Conservation (phyloP, 1,140 invertebrate species). For the Brachionus sp. region DNA sequence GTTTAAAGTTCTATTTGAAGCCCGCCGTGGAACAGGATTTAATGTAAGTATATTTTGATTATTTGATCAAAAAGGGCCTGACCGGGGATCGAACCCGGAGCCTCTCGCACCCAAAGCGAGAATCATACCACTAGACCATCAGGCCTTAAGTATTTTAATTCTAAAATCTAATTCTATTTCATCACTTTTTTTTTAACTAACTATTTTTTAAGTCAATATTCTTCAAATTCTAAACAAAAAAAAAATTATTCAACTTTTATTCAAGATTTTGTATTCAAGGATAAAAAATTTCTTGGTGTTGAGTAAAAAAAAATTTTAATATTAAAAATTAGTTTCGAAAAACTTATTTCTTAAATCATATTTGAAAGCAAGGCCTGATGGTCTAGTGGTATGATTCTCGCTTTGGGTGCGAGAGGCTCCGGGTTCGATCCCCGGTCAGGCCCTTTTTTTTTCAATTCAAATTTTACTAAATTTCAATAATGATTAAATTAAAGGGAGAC, state of each 20-base stretch:
- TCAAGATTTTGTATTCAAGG: not conserved
- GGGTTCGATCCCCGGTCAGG: not conserved
- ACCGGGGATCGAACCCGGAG: not conserved
- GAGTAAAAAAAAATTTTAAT: not conserved
- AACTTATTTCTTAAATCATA: no score
- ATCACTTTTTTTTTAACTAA: no score
- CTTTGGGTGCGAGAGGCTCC: not conserved
- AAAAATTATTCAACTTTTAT: not conserved
- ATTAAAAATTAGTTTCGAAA: not conserved
- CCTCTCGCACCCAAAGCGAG: not conserved
- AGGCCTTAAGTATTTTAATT: not conserved
- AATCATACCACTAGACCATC: constrained; percentile 5
- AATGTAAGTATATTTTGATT: not conserved
- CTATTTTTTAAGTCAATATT: not conserved
- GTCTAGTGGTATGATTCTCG: not conserved
- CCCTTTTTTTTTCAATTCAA: not conserved
- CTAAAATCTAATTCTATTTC: no score
- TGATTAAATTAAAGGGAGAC: constrained; percentile 47
- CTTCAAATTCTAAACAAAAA: not conserved
- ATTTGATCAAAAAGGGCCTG: not conserved
- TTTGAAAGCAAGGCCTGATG: not conserved
- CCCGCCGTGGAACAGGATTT: constrained; percentile 48
- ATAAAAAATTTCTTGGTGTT: not conserved
- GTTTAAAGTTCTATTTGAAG: constrained; percentile 51
- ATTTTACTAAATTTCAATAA: not conserved